Conservation (phyloP, 53 echinoderm and acorn worm species). For the Antedon mediterranea region DNA sequence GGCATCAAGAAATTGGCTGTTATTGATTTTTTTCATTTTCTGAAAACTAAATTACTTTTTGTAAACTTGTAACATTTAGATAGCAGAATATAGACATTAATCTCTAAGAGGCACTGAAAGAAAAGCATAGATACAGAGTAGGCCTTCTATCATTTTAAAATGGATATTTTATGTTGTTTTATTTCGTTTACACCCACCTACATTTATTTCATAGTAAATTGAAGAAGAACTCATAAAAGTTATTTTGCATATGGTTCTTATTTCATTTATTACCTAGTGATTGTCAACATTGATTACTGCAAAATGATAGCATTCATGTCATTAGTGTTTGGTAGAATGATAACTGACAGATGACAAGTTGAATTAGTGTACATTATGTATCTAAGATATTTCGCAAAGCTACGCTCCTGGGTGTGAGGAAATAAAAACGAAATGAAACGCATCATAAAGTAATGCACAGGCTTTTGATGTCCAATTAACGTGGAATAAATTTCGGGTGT, state of each 20-base stretch:
- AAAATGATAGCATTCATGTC: background rate
- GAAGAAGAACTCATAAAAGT: background rate
- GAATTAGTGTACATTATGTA: background rate
- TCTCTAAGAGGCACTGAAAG: too few relatives aligned
- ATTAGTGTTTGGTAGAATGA: background rate
- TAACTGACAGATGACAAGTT: background rate
- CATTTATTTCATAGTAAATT: background rate
- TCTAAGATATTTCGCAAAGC: background rate
- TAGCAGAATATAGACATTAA: too few relatives aligned
- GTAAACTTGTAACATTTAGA: too few relatives aligned
- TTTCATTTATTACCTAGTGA: background rate
- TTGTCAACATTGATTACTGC: background rate
- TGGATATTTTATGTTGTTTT: background rate
- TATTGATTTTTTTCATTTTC: too few relatives aligned
- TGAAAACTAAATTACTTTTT: too few relatives aligned
- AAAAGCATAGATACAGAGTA: too few relatives aligned
- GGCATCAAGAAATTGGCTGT: too few relatives aligned
- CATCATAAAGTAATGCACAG: background rate
- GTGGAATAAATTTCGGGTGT: background rate
- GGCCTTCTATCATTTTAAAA: too few relatives aligned
- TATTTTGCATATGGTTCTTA: background rate
- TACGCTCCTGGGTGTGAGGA: background rate
- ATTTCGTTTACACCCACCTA: background rate
- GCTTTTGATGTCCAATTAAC: constrained; percentile 1
- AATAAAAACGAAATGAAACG: background rate